Conservation (phyloP, 2,888 invertebrate genomes). For the Megalurothrips usitatus region DNA sequence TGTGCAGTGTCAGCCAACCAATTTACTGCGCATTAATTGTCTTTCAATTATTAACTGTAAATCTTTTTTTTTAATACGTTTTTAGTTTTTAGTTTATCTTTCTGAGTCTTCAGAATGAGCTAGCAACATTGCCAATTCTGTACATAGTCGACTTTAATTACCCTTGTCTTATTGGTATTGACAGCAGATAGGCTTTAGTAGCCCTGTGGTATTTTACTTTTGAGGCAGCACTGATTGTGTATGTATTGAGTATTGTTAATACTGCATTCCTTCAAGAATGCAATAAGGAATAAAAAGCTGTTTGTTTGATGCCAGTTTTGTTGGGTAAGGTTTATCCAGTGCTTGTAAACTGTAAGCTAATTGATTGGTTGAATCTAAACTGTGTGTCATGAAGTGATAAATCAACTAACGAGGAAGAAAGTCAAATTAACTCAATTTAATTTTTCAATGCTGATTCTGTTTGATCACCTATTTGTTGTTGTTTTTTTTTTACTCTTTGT, state of each 20-base stretch:
- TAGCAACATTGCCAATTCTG: slow-evolving; percentile 21
- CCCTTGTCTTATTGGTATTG: neutral
- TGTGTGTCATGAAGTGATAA: too few relatives aligned
- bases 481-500: neutral
- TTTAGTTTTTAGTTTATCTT: slow-evolving; percentile 6
- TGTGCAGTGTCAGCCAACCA: slow-evolving; percentile 19
- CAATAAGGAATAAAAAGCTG: neutral
- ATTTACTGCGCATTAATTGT: neutral
- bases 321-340: slow-evolving; percentile 10
- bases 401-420: too few relatives aligned
- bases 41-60: slow-evolving; percentile 18
- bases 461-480: slow-evolving; percentile 1
- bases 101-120: slow-evolving; percentile 17
- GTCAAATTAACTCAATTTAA: neutral
- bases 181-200: neutral
- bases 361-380: neutral
- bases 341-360: neutral
- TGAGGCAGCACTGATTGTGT: neutral
- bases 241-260: neutral
- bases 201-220: slow-evolving; percentile 1
- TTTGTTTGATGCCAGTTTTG: neutral
- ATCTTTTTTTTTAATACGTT: neutral
- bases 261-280: neutral
- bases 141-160: slow-evolving; percentile 13
- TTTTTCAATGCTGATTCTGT: neutral